phyloP scores from a whole-genome alignment of 2,888 invertebrate species.

The Agelastica alni region DNA sequence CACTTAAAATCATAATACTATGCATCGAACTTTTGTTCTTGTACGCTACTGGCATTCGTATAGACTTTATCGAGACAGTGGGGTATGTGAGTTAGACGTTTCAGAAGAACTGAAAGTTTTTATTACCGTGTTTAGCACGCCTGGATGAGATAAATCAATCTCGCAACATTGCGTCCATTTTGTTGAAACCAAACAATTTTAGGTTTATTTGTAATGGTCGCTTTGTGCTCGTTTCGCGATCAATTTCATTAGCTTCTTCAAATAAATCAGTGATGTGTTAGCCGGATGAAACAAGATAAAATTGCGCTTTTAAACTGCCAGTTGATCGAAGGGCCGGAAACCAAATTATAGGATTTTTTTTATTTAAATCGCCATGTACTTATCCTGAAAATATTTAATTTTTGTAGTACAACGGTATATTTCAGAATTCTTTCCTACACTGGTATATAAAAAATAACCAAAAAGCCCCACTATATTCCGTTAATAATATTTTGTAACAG shows the following conservation, averaged over 20 bases:
- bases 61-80: not conserved
- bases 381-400: too few species aligned
- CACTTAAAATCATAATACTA: too few species aligned
- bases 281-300: not conserved
- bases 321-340: too few species aligned
- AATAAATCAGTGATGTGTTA: constrained; percentile 18
- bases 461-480: too few species aligned
- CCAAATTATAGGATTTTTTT: too few species aligned
- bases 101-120: constrained; percentile 20
- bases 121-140: constrained; percentile 36
- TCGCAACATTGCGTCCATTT: constrained; percentile 34
- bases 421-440: too few species aligned
- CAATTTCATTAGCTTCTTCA: constrained; percentile 24
- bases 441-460: too few species aligned
- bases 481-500: too few species aligned
- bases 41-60: not conserved
- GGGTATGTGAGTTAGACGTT: constrained; percentile 1
- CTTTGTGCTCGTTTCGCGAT: constrained; percentile 27
- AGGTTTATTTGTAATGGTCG: constrained; percentile 23
- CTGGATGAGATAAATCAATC: constrained; percentile 34
- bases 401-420: too few species aligned
- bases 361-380: too few species aligned
- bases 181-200: constrained; percentile 34
- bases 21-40: too few species aligned
- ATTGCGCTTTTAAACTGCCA: too few species aligned